These are phyloP conservation scores for Columba janthina DNA, from an alignment of 2,113 vertebrate genomes.

Conservation along the genomic window DNA sequence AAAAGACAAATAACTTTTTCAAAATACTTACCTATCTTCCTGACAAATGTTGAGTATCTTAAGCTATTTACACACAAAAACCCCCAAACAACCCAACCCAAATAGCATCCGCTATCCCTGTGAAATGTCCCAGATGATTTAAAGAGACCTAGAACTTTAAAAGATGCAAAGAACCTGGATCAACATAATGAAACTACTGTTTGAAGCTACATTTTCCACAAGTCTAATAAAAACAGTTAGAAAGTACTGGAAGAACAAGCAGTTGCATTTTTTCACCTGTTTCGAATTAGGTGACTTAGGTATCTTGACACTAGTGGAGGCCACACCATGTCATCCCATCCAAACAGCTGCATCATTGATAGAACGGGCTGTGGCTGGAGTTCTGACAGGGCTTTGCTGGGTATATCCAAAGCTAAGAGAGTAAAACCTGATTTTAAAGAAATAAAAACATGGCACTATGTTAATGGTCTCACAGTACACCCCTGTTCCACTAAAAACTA, in stretches of 20 bases:
- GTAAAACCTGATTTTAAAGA: slow-evolving; percentile 86
- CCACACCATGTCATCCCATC: slow-evolving; percentile 95
- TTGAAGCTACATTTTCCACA: background rate
- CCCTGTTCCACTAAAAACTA: background rate
- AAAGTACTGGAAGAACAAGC: background rate
- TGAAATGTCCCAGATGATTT: background rate
- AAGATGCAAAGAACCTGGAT: background rate
- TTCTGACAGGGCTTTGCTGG: slow-evolving; percentile 85
- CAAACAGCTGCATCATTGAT: slow-evolving; percentile 90
- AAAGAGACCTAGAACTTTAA: background rate
- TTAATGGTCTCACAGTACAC: background rate
- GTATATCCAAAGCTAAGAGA: slow-evolving; percentile 89
- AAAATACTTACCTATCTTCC: background rate
- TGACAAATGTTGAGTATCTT: background rate
- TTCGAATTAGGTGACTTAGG: slow-evolving; percentile 90
- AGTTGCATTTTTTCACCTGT: slow-evolving; percentile 78
- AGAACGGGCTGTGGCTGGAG: slow-evolving; percentile 90
- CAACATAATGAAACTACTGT: background rate
- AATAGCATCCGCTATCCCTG: background rate
- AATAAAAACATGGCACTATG: background rate
- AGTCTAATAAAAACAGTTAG: background rate
- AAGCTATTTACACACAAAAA: background rate
- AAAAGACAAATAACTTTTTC: background rate
- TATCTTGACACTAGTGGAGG: slow-evolving; percentile 90
- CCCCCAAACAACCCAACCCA: background rate